These are phyloP conservation scores for Mythimna ferrago DNA, from an alignment of 2,888 invertebrate species.

Conservation along the genomic window DNA sequence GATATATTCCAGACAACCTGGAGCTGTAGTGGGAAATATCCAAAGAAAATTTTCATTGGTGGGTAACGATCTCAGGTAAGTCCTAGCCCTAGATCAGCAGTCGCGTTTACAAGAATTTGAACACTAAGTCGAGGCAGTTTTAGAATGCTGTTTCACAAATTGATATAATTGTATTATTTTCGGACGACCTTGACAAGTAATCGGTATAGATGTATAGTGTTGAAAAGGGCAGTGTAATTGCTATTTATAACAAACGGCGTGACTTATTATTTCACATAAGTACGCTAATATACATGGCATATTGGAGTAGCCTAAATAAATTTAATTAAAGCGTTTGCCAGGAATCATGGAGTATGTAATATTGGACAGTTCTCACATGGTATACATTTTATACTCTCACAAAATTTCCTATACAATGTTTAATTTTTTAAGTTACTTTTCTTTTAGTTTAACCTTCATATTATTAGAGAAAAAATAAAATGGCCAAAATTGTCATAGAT, in stretches of 20 bases:
- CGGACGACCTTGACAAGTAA: slow-evolving; percentile 24
- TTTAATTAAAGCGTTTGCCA: not conserved
- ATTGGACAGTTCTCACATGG: too few species aligned
- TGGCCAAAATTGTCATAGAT: too few species aligned
- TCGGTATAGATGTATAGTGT: not conserved
- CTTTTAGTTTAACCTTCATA: not conserved
- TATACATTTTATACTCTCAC: not conserved
- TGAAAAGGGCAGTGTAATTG: slow-evolving; percentile 5
- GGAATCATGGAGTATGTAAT: not conserved
- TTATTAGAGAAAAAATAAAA: too few species aligned
- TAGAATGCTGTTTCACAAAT: not conserved
- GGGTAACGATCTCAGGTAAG: too few species aligned
- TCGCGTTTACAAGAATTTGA: not conserved
- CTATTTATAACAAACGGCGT: not conserved
- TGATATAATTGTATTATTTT: slow-evolving; percentile 11
- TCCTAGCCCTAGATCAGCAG: not conserved
- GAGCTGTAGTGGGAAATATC: too few species aligned
- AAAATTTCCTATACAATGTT: not conserved
- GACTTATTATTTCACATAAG: slow-evolving; percentile 2
- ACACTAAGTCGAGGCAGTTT: not conserved
- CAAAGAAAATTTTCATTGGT: too few species aligned
- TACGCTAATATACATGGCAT: slow-evolving; percentile 22
- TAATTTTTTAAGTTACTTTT: not conserved
- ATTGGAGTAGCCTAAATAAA: not conserved
- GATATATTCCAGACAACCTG: too few species aligned